These are phyloP conservation scores for Ptychodera flava DNA, from an alignment of 35 echinoderm and acorn worm genomes.

Conservation along the genomic window DNA sequence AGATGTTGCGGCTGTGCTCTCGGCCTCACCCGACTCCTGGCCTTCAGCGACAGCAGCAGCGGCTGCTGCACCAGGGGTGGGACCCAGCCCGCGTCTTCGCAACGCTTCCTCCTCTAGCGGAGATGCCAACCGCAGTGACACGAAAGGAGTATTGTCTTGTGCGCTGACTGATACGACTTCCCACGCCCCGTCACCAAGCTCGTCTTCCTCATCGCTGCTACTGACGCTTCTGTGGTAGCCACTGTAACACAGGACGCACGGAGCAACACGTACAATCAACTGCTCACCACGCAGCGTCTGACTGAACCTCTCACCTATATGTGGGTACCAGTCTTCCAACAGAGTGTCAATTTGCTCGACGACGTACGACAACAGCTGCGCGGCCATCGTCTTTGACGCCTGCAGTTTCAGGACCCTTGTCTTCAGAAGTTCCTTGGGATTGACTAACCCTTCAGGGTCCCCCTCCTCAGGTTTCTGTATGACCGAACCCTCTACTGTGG, in stretches of 20 bases:
- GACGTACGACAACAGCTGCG: conserved; percentile 68
- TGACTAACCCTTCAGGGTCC: neutral
- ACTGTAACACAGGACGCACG: conserved; percentile 73
- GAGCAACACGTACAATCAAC: conserved; percentile 85
- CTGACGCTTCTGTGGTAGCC: conserved; percentile 67
- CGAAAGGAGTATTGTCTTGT: neutral
- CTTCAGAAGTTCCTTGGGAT: neutral
- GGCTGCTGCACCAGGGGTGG: conserved; percentile 9
- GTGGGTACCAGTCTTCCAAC: conserved; percentile 93
- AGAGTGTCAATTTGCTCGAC: conserved; percentile 84
- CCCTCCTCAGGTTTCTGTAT: neutral
- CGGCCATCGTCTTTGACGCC: conserved; percentile 11
- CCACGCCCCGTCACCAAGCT: conserved; percentile 75
- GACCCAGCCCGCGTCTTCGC: neutral
- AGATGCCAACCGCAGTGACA: neutral
- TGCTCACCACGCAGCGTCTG: conserved; percentile 79
- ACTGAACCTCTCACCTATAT: conserved; percentile 66
- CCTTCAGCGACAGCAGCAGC: conserved; percentile 5
- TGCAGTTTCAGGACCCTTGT: neutral
- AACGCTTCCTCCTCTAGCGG: neutral
- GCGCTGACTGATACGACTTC: conserved; percentile 33
- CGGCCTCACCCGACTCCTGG: conserved; percentile 4
- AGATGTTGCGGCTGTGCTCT: neutral
- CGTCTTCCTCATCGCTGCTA: conserved; percentile 21
- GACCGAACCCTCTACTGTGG: neutral